Percentiles rank a stretch among this genome's conserved stretches.
These are phyloP conservation scores for Heteromormyrus szaboi DNA, from an alignment of 2,797 vertebrate genomes.

Conservation along the genomic window DNA sequence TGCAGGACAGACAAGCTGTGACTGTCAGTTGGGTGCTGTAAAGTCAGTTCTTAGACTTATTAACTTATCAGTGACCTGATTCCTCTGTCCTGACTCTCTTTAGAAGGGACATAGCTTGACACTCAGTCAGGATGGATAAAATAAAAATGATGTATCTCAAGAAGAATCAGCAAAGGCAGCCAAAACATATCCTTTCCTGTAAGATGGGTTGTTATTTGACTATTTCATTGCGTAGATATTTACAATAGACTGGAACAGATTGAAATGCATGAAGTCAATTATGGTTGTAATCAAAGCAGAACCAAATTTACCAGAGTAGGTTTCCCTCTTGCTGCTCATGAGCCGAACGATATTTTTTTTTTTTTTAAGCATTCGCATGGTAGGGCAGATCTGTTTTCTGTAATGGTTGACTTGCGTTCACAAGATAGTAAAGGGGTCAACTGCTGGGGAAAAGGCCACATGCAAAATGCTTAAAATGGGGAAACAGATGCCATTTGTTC, in stretches of 20 bases:
- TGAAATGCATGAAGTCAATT: neutral
- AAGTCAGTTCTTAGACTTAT: neutral
- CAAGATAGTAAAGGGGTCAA: constrained; percentile 6
- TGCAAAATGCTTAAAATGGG: constrained; percentile 8
- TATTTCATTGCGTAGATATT: neutral
- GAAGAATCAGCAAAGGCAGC: neutral
- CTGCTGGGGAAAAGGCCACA: constrained; percentile 6
- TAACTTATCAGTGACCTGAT: neutral
- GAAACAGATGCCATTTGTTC: constrained; percentile 6
- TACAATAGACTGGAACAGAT: neutral
- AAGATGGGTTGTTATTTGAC: neutral
- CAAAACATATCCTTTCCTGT: neutral
- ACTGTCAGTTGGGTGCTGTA: neutral
- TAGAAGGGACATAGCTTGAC: neutral
- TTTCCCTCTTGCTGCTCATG: neutral
- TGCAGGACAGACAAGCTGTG: neutral
- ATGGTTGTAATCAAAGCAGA: neutral
- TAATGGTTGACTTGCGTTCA: constrained; percentile 9
- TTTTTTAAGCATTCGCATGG: neutral
- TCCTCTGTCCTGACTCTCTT: neutral
- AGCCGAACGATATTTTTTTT: neutral
- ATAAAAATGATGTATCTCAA: neutral
- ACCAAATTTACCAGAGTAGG: neutral
- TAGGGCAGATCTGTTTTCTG: constrained; percentile 19
- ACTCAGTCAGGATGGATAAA: neutral